Conservation (phyloP, 2,888 invertebrate species). For the Asteroscopus sphinx region DNA sequence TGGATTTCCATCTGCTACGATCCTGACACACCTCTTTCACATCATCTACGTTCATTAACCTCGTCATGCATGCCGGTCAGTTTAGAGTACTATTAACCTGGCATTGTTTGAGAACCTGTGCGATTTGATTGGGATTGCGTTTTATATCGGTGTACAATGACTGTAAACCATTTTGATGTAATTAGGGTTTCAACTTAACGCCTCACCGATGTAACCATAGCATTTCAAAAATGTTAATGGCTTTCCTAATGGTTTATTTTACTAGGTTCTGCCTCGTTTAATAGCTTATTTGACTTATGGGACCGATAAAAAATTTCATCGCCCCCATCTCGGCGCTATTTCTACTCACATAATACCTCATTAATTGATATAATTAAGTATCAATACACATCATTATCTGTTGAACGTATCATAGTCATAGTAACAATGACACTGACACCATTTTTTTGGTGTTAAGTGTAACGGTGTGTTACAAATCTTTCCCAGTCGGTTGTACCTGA, state of each 20-base stretch:
- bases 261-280: constrained; percentile 29
- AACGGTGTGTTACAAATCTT: constrained; percentile 64
- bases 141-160: no score
- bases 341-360: constrained; percentile 14
- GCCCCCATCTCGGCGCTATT: constrained; percentile 13
- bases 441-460: constrained; percentile 68
- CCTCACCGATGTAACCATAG: constrained; percentile 23
- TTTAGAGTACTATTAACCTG: no score
- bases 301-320: constrained; percentile 33
- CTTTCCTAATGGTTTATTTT: constrained; percentile 43
- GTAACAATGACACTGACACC: constrained; percentile 60
- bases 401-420: constrained; percentile 20
- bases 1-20: no score
- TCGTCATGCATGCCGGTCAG: no score
- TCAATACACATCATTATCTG: constrained; percentile 29
- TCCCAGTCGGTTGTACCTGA: constrained; percentile 47
- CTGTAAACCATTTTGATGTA: constrained; percentile 14
- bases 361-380: constrained; percentile 43
- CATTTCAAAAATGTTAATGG: constrained; percentile 36
- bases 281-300: constrained; percentile 39
- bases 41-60: no score
- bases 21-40: no score
- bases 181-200: constrained; percentile 29
- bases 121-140: no score
- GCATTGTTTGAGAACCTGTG: no score